Evolutionary conservation across 2,797 vertebrate species (phyloP).

Genomic region (Threskiornis aethiopicus): DNA sequence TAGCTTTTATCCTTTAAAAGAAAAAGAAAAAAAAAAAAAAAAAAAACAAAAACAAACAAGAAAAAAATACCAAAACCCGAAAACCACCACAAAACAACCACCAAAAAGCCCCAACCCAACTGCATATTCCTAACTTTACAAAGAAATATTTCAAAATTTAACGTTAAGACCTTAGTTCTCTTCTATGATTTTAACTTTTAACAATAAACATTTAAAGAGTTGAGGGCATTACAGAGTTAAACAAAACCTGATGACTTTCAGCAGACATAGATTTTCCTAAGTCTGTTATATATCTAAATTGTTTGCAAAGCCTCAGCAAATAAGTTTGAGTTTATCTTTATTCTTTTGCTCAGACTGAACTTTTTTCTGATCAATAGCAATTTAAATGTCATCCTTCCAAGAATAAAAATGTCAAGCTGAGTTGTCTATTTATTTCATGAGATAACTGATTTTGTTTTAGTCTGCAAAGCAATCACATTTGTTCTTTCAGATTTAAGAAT

Average conservation of each 20-base stretch:
- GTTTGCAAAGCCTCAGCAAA: slow-evolving; percentile 14
- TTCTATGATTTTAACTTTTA: neutral
- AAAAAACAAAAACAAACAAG: too few relatives aligned
- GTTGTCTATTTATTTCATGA: slow-evolving; percentile 56
- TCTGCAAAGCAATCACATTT: slow-evolving; percentile 48
- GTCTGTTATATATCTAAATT: slow-evolving; percentile 9
- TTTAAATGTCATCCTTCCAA: slow-evolving; percentile 58
- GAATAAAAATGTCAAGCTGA: slow-evolving; percentile 16
- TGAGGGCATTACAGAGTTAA: neutral
- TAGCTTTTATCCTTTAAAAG: neutral
- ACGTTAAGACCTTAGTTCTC: neutral
- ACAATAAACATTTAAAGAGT: neutral
- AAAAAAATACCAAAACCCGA: fast-evolving
- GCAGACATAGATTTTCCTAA: slow-evolving; percentile 5
- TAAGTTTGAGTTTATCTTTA: neutral
- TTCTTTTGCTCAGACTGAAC: slow-evolving; percentile 10
- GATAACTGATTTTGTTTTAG: slow-evolving; percentile 65
- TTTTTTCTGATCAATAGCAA: slow-evolving; percentile 70
- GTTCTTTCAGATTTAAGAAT: slow-evolving; percentile 37
- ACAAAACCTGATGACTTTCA: neutral
- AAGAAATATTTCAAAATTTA: neutral
- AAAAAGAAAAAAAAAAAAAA: fast-evolving
- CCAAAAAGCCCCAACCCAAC: fast-evolving
- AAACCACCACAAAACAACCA: neutral
- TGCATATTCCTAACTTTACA: neutral